Base-by-base conservation (phyloP, 2,797 vertebrate genomes). In the Rhinoraja longicauda region DNA sequence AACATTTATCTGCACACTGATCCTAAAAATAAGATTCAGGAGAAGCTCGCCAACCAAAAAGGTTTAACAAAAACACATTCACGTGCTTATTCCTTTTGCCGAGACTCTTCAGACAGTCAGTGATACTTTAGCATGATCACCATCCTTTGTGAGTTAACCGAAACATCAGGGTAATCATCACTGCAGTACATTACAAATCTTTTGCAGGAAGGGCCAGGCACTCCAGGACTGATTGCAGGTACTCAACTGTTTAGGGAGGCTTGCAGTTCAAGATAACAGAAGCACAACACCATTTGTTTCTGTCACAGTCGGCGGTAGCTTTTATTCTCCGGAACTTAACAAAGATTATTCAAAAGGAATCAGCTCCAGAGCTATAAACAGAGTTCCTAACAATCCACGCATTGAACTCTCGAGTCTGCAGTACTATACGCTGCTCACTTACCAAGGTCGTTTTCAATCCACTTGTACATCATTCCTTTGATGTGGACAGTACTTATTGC, bases 401-500 rank as follows among this genome's bases (percentile, higher is more conserved):
- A 59, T 62, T 29, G 15, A 86, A 86, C 29, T 21, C 19, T n/a
- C 57, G 45, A 84, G 84, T 36, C 53, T 12, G 59, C 2, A 29
- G 53, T 84, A 24, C 7, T 32, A 32, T 73, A 62, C 73, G 2
- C 8, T 45, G 13, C 57, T 64, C 21, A 88, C 96, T 96, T 96
- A 97, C 97, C 97, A 96, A 97, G 93, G 93, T 97, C 97, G 93
- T 94, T 96, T 94, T 97, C 97, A 88, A 97, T 97, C 97, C 97
- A 97, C 93, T 97, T 95, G 95, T 97, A 97, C 96, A 97, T 97
- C 94, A 97, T 95, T 94, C 97, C 97, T 94, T 97, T 97, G 93
- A 97, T 95, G 0, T 97, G 97, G 67, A 97, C 96, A 8, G 96
- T 97, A 94, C 96, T 96, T 93, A 97, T 97, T 90, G 97, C 96